A percentile compares a stretch with the other conserved stretches of the same genome.
phyloP scores from a whole-genome alignment of 2,888 invertebrate species.

The Oligia latruncula region DNA sequence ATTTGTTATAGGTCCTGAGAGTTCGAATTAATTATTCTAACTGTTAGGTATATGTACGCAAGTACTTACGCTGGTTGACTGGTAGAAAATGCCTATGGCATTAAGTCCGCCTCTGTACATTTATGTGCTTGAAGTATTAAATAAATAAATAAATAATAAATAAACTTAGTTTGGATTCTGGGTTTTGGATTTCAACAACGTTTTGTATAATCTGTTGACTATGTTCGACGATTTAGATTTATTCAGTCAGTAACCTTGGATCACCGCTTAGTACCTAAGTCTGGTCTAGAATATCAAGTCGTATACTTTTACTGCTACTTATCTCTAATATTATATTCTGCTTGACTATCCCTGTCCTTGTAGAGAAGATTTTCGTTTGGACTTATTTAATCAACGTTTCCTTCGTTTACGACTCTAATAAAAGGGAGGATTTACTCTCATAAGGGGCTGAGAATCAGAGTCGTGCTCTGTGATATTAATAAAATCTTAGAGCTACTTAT shows the following conservation, averaged over 20 bases:
- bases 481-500: not conserved
- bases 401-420: slow-evolving; percentile 45
- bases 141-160: no score
- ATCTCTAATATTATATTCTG: slow-evolving; percentile 26
- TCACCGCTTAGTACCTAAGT: not conserved
- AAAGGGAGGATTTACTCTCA: slow-evolving; percentile 33
- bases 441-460: slow-evolving; percentile 18
- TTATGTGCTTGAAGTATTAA: no score
- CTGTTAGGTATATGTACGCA: slow-evolving; percentile 29
- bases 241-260: slow-evolving; percentile 28
- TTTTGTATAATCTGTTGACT: slow-evolving; percentile 32
- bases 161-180: slow-evolving; percentile 44
- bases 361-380: slow-evolving; percentile 38
- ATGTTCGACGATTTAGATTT: slow-evolving; percentile 18
- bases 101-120: no score
- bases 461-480: slow-evolving; percentile 19
- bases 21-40: slow-evolving; percentile 57
- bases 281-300: slow-evolving; percentile 22
- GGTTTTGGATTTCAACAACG: slow-evolving; percentile 24
- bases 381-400: slow-evolving; percentile 45
- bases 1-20: slow-evolving; percentile 14
- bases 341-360: slow-evolving; percentile 25
- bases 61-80: not conserved
- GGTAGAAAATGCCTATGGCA: no score
- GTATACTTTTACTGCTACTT: slow-evolving; percentile 13